Evolutionary conservation across 2,113 vertebrate species (phyloP), one percentile per base, ranked within the genome.

Genomic region (Agapornis roseicollis): DNA sequence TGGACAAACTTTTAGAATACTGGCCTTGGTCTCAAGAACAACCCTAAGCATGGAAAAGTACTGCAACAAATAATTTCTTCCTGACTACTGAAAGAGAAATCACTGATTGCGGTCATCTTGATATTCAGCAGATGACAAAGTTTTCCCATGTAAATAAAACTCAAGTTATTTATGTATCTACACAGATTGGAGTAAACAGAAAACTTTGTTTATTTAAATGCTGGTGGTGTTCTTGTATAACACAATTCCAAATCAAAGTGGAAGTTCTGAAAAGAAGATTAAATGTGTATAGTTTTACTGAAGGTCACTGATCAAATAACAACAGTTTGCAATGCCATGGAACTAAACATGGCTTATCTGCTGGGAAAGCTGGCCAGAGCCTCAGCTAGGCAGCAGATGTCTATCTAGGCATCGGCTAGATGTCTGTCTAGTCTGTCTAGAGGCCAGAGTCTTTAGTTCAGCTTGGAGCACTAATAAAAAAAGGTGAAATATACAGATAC

Each of bases 261-360:
- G 16, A 72, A 42, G 37, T 33, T 70, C 61, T 58, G 69, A 28
- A 42, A 70, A 73, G 6, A 78, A 33, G 13, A 24, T 66, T 41
- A 35, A 11, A 22, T 7, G 11, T n/a, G 17, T 41, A 53, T 16
- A n/a, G 66, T 66, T 71, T 49, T 39, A 58, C 4, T 64, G 25
- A 66, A 81, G 1, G 1, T 41, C 20, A 39, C 3, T 23, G 28
- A 17, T 86, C 23, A 76, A 6, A 37, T 25, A 89, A 68, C 0
- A 12, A 33, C 22, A 27, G 55, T 7, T 27, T 74, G 17, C 65
- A 52, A 73, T 10, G 47, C 19, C 52, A 53, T 3, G 17, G 49
- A 74, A 55, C 19, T 63, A 17, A 80, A 61, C 2, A n/a, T 0
- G 0, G 10, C 8, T 56, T 4, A 19, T 35, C 41, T 49, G 4